Base-by-base conservation (phyloP, 2,888 invertebrate species). In the Eilema caniola region DNA sequence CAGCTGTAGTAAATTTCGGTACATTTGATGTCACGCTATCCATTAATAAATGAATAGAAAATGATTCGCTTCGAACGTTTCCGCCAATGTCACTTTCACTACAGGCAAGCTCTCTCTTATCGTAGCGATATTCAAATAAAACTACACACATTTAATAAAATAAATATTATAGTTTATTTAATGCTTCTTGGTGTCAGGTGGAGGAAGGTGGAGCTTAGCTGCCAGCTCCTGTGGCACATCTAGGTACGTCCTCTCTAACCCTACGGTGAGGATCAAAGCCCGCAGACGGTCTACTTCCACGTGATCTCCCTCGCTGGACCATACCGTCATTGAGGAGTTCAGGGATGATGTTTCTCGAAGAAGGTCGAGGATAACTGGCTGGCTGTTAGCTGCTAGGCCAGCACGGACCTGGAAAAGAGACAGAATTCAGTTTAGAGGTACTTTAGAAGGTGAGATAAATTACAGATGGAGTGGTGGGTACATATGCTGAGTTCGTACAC, bases 301-400 rank as follows among this genome's bases (percentile, higher is more conserved):
- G 20, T 92, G 87, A 87, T 98, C 98, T 0, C 93, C 95, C 47
- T 92, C 94, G 62, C 96, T 95, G 3, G 97, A 97, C 98, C 98
- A 98, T 67, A 98, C 96, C 0, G 98, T 98, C 75, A 99, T 90
- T 0, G 98, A 97, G 60, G 96, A 96, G 81, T 96, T 94, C 8
- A 94, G 92, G 66, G 90, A 91, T 14, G 95, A 89, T 0, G 93
- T 94, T 84, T 94, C 94, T 0, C 95, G 90, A 20, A 97, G 88
- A 31, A 98, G 94, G 73, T 94, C 94, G 23, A 96, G 90, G 20
- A 98, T 89, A 7, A 96, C 94, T 0, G 95, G 93, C 71, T 95
- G 91, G 80, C 98, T 97, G 83, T 97, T 96, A 0, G 97, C 97
- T 0, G 97, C 97, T 5, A 95, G 83, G 28, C 91, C 93, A 5